phyloP scores from a whole-genome alignment of 2,888 invertebrate genomes.

The Drosophila koepferae region DNA sequence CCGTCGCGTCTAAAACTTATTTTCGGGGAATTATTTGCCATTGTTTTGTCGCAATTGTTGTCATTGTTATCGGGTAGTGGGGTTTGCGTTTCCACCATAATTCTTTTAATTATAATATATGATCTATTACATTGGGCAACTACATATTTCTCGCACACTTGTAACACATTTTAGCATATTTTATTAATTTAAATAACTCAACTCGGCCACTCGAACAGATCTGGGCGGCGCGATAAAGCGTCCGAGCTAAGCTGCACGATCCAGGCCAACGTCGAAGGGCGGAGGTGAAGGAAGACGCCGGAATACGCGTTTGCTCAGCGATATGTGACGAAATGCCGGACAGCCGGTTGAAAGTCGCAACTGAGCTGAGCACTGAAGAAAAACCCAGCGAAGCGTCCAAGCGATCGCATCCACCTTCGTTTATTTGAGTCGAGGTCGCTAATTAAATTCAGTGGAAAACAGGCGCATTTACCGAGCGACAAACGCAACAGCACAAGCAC shows the following conservation, averaged over 20 bases:
- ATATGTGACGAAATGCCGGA: slow-evolving; percentile 70
- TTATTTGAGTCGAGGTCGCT: slow-evolving; percentile 66
- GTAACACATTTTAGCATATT: slow-evolving; percentile 82
- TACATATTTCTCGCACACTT: slow-evolving; percentile 71
- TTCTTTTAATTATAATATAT: slow-evolving; percentile 80
- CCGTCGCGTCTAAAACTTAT: slow-evolving; percentile 21
- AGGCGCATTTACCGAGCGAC: slow-evolving; percentile 64
- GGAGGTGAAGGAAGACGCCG: neutral
- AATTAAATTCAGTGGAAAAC: slow-evolving; percentile 82
- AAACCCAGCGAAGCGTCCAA: slow-evolving; percentile 79
- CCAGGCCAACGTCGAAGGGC: neutral
- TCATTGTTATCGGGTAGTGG: slow-evolving; percentile 34
- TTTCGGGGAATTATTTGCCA: slow-evolving; percentile 74
- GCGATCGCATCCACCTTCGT: slow-evolving; percentile 80
- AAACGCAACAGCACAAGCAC: slow-evolving; percentile 12
- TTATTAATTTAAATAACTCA: slow-evolving; percentile 83
- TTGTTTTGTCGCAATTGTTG: slow-evolving; percentile 69
- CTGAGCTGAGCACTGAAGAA: slow-evolving; percentile 31
- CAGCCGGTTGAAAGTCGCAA: slow-evolving; percentile 45
- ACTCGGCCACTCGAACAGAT: slow-evolving; percentile 67
- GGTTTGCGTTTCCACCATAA: slow-evolving; percentile 69
- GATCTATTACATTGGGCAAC: slow-evolving; percentile 75
- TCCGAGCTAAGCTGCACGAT: slow-evolving; percentile 20
- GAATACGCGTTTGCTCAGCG: slow-evolving; percentile 62
- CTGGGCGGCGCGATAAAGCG: slow-evolving; percentile 54